Conservation (phyloP, 2,888 invertebrate species). For the Cephus spinipes region DNA sequence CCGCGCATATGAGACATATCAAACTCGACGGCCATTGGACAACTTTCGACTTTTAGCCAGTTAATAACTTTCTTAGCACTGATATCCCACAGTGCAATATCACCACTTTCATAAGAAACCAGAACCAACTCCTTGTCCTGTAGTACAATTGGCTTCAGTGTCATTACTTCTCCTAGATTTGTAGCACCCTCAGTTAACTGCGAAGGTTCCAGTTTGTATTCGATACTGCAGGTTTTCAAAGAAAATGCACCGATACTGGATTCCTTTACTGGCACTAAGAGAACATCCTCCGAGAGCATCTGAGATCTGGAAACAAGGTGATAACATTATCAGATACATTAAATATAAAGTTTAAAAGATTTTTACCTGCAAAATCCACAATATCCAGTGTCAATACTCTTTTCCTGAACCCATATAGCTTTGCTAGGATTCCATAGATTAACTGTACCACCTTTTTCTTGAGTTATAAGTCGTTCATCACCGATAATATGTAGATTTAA, state of each 20-base stretch:
- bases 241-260: constrained; percentile 70
- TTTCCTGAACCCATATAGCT: constrained; percentile 70
- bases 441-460: constrained; percentile 79
- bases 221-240: constrained; percentile 63
- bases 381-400: constrained; percentile 73
- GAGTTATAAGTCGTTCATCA: constrained; percentile 74
- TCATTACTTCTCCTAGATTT: constrained; percentile 75
- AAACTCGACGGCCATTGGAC: constrained; percentile 80
- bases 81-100: constrained; percentile 79
- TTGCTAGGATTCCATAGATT: constrained; percentile 75
- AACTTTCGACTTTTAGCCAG: constrained; percentile 72
- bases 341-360: constrained; percentile 15
- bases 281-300: constrained; percentile 70
- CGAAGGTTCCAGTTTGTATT: constrained; percentile 46
- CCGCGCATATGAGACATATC: constrained; percentile 76
- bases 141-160: constrained; percentile 69
- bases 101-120: constrained; percentile 81
- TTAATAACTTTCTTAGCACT: constrained; percentile 72
- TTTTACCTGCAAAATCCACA: constrained; percentile 79
- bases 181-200: constrained; percentile 28
- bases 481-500: constrained; percentile 73
- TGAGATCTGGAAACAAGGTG: constrained; percentile 45
- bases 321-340: constrained; percentile 10
- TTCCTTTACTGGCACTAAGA: constrained; percentile 77
- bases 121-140: constrained; percentile 71